These are phyloP conservation scores for Calliopum simillimum DNA, from an alignment of 2,888 invertebrate species.

Conservation along the genomic window DNA sequence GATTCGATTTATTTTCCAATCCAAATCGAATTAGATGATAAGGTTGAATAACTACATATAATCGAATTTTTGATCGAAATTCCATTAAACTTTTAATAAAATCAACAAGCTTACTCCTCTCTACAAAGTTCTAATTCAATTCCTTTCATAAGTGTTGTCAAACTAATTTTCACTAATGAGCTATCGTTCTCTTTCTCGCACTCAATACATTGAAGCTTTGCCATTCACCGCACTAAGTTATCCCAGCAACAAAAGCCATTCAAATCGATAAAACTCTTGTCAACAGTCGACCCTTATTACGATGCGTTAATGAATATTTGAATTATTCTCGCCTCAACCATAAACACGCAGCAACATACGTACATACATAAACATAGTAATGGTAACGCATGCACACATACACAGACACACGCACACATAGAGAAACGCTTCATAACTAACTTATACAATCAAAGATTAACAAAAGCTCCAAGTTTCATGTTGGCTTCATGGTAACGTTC, in stretches of 20 bases:
- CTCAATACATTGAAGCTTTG: background rate
- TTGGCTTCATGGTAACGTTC: too few species aligned
- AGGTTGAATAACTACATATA: too few species aligned
- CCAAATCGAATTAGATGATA: too few species aligned
- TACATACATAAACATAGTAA: conserved; percentile 40
- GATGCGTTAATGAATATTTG: conserved; percentile 30
- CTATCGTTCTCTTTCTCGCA: background rate
- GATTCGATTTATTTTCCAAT: too few species aligned
- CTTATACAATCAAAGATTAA: background rate
- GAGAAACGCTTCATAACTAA: background rate
- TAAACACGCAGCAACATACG: background rate
- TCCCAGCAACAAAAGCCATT: too few species aligned
- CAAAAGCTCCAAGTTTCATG: background rate
- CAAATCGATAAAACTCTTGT: too few species aligned
- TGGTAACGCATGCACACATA: conserved; percentile 12
- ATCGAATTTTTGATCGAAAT: too few species aligned
- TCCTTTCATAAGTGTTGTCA: conserved; percentile 4
- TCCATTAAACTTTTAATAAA: too few species aligned
- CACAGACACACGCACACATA: conserved; percentile 8
- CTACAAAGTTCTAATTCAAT: background rate
- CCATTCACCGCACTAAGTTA: background rate
- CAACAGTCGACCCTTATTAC: background rate
- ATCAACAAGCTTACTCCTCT: too few species aligned
- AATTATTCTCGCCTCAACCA: conserved; percentile 26
- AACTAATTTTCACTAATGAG: conserved; percentile 18